Percentiles rank a stretch among this genome's conserved stretches.
phyloP scores from a whole-genome alignment of 2,113 vertebrate genomes.

The Rissa tridactyla region DNA sequence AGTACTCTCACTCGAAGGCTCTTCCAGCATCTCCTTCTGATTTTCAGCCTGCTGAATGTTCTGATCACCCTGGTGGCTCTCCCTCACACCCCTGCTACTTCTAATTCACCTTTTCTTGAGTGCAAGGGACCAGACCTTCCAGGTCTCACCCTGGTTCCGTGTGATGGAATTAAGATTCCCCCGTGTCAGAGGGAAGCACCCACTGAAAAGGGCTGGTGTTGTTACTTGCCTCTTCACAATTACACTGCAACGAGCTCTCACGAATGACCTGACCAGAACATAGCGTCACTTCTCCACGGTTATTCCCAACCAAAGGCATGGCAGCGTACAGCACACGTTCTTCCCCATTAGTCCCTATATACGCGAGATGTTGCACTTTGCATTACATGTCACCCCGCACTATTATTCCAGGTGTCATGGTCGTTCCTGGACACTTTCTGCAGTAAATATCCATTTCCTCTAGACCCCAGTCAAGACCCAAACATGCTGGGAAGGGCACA shows the following conservation, averaged over 20 bases:
- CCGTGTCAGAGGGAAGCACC: not conserved
- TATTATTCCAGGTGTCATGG: not conserved
- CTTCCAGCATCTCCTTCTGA: not conserved
- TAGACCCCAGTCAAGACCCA: not conserved
- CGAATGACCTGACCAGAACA: rapidly evolving
- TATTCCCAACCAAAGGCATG: not conserved
- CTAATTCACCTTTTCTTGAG: not conserved
- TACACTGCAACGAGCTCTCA: not conserved
- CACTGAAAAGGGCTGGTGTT: not conserved
- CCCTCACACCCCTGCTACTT: rapidly evolving
- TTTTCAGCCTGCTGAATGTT: not conserved
- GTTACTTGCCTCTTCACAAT: not conserved
- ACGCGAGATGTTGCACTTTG: rapidly evolving
- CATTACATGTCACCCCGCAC: rapidly evolving
- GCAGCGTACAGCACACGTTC: not conserved
- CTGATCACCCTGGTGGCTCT: not conserved
- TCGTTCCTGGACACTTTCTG: not conserved
- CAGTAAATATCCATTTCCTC: not conserved
- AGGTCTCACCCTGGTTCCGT: not conserved
- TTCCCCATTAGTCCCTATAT: rapidly evolving
- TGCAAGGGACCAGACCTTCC: not conserved
- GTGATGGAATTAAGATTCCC: not conserved
- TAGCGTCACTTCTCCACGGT: rapidly evolving
- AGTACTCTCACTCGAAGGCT: not conserved
- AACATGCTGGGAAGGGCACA: not conserved